These are phyloP conservation scores for Crotalus tigris DNA, from an alignment of 2,113 vertebrate species.

Conservation along the genomic window DNA sequence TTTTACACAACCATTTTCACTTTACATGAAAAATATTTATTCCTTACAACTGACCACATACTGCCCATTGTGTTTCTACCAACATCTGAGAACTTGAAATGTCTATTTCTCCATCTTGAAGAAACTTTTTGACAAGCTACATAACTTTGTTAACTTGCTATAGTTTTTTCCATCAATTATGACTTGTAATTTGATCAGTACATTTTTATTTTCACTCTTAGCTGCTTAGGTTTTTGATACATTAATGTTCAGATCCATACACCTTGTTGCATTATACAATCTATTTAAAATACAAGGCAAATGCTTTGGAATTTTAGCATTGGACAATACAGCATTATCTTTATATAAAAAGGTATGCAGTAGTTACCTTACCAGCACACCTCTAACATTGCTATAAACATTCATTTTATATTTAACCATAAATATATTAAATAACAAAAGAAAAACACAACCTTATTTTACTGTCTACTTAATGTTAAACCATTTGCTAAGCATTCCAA, in stretches of 20 bases:
- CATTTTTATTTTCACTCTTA: not conserved
- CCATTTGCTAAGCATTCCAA: not conserved
- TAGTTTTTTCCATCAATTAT: not conserved
- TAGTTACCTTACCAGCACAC: not conserved
- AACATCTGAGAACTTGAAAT: not conserved
- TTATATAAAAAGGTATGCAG: not conserved
- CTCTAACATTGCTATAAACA: not conserved
- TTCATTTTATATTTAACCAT: not conserved
- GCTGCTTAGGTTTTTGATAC: not conserved
- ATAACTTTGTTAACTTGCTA: not conserved
- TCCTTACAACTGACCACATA: not conserved
- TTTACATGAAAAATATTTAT: not conserved
- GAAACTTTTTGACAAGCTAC: not conserved
- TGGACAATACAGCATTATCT: not conserved
- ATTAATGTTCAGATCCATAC: not conserved
- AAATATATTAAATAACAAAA: not conserved
- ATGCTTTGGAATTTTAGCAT: not conserved
- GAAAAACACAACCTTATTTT: not conserved
- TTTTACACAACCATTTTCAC: not conserved
- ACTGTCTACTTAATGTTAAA: not conserved
- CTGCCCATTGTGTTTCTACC: not conserved
- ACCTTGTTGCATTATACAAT: not conserved
- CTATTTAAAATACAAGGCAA: not conserved
- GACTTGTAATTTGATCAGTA: not conserved
- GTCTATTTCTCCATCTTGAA: not conserved